phyloP scores from a whole-genome alignment of 2,113 vertebrate species.

The Crotalus tigris region DNA sequence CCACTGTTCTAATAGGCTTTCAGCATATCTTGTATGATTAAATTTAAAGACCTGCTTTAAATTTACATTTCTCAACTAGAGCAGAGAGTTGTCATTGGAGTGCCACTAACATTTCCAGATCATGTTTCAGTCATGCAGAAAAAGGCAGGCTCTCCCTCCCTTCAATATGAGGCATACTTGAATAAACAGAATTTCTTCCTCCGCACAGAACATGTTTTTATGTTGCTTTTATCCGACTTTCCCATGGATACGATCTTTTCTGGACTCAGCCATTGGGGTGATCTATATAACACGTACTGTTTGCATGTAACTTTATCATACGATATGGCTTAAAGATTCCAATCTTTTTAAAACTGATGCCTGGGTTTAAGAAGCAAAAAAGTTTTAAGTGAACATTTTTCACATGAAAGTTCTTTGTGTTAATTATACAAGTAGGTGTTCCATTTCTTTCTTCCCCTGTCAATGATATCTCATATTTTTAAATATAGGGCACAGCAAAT shows the following conservation, averaged over 20 bases:
- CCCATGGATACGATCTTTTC: not conserved
- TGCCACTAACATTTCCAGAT: constrained; percentile 46
- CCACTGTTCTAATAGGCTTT: not conserved
- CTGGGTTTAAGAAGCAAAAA: constrained; percentile 16
- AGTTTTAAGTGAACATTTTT: not conserved
- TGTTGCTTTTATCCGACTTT: not conserved
- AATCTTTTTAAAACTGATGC: constrained; percentile 1
- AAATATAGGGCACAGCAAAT: not conserved
- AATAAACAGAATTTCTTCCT: constrained; percentile 54
- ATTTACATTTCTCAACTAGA: constrained; percentile 49
- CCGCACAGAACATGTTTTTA: constrained; percentile 19
- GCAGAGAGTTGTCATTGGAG: constrained; percentile 58
- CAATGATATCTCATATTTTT: constrained; percentile 9
- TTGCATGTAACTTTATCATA: not conserved
- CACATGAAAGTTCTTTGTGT: not conserved
- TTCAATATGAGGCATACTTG: constrained; percentile 51
- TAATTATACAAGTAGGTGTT: constrained; percentile 15
- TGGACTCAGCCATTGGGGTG: not conserved
- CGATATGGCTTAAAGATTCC: not conserved
- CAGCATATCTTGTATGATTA: constrained; percentile 40
- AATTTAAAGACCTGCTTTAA: constrained; percentile 54
- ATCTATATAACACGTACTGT: not conserved
- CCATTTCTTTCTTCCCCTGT: not conserved
- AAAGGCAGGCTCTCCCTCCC: constrained; percentile 57
- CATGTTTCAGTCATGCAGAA: constrained; percentile 55